Evolutionary conservation across 30 jellyfish, hydroid and myxozoan species (phyloP), one percentile per base, ranked within the genome.

Genomic region (Aurelia aurita complex sp. Pacific): DNA sequence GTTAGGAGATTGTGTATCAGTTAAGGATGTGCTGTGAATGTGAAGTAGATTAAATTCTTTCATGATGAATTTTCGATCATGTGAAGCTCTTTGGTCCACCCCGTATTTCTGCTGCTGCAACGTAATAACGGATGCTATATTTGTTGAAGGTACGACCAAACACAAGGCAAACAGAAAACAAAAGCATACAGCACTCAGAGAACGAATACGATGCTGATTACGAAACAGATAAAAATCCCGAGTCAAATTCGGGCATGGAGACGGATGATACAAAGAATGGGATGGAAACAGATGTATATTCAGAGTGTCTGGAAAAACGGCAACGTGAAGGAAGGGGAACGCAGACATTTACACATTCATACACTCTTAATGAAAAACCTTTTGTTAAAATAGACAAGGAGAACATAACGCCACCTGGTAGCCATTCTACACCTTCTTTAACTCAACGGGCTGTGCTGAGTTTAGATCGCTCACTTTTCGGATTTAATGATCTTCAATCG

Each of bases 391-490:
- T 64, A 15, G 87, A 77, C 67, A 90, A 90, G 53, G 97, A 82
- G 57, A 90, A 90, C 74, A 52, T 90, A 73, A 90, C 97, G 2
- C 97, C 97, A 5, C 97, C 97, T 14, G 97, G 73, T 2, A 80
- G 82, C 29, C 97, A 90, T 57, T 90, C 97, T 13, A 90, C 97
- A 4, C 97, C 97, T 34, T 82, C 97, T n/a, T 55, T 59, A 12
- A 62, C 50, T 43, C 88, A 79, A 61, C 66, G 80, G 42, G 91
- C 80, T 0, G 86, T 63, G 5, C 89, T 93, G 18, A 89, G 82
- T 53, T 85, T 89, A 2, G 97, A 90, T 77, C 95, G 67, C 38
- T 83, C 97, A 17, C 69, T 90, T 1, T 83, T 90, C 71, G 97
- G 97, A 29, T 90, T 90, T 65, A 79, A 90, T 34, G 53, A 50